Conservation (phyloP, 2,888 invertebrate genomes). For the Gastracanthus pulcherrimus region DNA sequence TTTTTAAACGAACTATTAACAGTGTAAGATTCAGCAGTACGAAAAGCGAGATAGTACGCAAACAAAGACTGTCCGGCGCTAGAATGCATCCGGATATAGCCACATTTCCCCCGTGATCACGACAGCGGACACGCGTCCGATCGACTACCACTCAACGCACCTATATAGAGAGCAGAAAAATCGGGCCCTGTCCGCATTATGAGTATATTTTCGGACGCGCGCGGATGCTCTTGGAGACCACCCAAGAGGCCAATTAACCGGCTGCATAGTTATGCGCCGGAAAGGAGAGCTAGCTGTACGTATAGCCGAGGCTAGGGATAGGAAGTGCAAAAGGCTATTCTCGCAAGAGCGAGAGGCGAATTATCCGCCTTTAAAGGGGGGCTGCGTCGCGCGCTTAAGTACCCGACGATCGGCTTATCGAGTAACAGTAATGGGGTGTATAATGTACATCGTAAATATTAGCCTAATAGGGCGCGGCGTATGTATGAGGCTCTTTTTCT, state of each 20-base stretch:
- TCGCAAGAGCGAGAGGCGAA: background rate
- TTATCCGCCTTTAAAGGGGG: background rate
- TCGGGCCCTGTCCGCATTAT: background rate
- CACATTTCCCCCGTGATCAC: no score
- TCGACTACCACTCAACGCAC: no score
- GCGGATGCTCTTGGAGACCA: no score
- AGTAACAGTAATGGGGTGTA: conserved; percentile 1
- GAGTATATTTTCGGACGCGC: background rate
- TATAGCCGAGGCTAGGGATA: no score
- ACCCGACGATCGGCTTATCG: conserved; percentile 5
- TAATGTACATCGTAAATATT: conserved; percentile 21
- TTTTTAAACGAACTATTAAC: no score
- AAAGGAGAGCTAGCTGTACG: background rate
- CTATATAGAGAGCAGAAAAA: background rate
- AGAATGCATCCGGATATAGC: no score
- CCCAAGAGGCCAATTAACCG: conserved; percentile 22
- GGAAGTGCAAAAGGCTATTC: background rate
- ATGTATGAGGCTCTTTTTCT: background rate
- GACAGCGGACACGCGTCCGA: no score
- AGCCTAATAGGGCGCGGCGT: conserved; percentile 22
- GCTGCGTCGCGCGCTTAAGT: background rate
- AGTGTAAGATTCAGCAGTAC: no score
- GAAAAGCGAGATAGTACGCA: no score
- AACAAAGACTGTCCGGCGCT: no score
- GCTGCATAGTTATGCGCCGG: background rate